Evolutionary conservation across 2,113 vertebrate genomes (phyloP), one percentile per base, ranked within the genome.

Genomic region (Crotalus horridus): DNA sequence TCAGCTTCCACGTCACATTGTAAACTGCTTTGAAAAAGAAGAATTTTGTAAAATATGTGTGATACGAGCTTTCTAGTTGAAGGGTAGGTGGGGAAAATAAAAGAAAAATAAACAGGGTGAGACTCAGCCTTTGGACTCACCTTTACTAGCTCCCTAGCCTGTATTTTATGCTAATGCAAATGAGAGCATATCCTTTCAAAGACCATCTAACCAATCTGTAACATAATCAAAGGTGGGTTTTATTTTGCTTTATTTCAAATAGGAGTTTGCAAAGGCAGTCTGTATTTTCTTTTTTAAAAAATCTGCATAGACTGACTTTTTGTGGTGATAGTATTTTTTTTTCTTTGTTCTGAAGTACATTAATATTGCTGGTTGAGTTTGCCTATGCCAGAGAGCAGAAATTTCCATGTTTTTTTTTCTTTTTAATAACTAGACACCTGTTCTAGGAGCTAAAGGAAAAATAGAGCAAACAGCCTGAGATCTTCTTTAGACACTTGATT

Each of bases 361-460:
- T 91, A 89, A 48, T 64, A 0, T 11, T 58, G 85, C 91, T 92
- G 93, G 59, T 8, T 93, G 91, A 85, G 4, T 0, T 1, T 8
- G 95, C 91, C 96, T 94, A 93, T 93, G 26, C 81, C 11, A 24
- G 13, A 74, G 87, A 95, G 93, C 88, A 93, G 2, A 92, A 88
- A 15, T 91, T 94, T 88, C 56, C 93, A 56, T 95, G 26, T 56
- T 92, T 95, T 93, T 81, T 95, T 10, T 96, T 91, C 93, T 93
- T 92, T 93, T 96, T 95, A 93, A 94, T 95, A 97, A 96, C 87
- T 87, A 93, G 92, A 94, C 96, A 97, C 95, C 94, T 97, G 93
- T 96, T 96, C 95, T 93, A 94, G 92, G 61, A 95, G 87, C 92
- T 93, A 97, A 96, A 93, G 94, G 74, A 94, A 95, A 97, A 97